These are phyloP conservation scores for Cantharis nigra DNA, from an alignment of 2,888 invertebrate species.

Conservation along the genomic window DNA sequence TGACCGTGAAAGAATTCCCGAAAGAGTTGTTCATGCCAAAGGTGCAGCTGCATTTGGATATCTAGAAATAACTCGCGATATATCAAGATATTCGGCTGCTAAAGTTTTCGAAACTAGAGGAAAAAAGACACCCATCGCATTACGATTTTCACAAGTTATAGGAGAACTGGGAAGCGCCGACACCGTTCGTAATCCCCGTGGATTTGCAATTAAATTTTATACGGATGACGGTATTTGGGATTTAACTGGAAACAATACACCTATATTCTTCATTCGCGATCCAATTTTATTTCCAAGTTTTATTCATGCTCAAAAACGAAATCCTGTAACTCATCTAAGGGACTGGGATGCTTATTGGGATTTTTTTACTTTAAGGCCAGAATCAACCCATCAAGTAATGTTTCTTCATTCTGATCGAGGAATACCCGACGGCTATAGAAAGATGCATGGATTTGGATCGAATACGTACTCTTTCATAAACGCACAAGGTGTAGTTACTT, in stretches of 20 bases:
- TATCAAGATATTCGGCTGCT: slow-evolving; percentile 77
- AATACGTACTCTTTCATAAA: slow-evolving; percentile 93
- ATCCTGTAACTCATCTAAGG: slow-evolving; percentile 88
- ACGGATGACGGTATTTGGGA: slow-evolving; percentile 94
- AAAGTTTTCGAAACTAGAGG: slow-evolving; percentile 77
- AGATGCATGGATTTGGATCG: slow-evolving; percentile 85
- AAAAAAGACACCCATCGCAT: slow-evolving; percentile 78
- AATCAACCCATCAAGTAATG: slow-evolving; percentile 81
- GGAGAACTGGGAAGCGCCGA: slow-evolving; percentile 92
- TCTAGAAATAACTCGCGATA: slow-evolving; percentile 87
- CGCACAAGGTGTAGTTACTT: slow-evolving; percentile 67
- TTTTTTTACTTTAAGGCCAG: slow-evolving; percentile 85
- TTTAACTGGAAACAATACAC: slow-evolving; percentile 90
- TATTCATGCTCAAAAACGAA: slow-evolving; percentile 95
- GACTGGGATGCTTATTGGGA: slow-evolving; percentile 97
- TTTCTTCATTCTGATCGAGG: slow-evolving; percentile 92
- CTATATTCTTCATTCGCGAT: slow-evolving; percentile 91
- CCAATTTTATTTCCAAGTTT: slow-evolving; percentile 90
- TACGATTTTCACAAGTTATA: slow-evolving; percentile 83
- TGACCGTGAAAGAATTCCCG: slow-evolving; percentile 91
- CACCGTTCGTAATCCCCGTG: slow-evolving; percentile 87
- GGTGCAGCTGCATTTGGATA: slow-evolving; percentile 88
- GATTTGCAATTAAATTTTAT: slow-evolving; percentile 93
- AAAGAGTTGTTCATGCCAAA: slow-evolving; percentile 95
- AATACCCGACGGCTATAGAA: slow-evolving; percentile 83